These are phyloP conservation scores for Volucella inflata DNA, from an alignment of 2,888 invertebrate species.

Conservation along the genomic window DNA sequence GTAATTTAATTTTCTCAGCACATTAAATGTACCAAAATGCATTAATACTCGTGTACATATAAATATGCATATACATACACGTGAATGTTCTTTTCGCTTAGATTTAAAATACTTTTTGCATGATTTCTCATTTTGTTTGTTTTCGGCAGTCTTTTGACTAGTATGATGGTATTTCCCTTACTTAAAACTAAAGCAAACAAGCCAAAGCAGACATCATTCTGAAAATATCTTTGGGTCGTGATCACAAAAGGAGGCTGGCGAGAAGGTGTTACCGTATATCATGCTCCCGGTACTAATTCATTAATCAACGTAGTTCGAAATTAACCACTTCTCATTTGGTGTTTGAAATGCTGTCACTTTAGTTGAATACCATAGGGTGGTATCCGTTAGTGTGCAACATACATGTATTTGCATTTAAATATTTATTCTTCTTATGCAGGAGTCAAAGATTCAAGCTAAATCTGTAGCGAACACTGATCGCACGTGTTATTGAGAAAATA, in stretches of 20 bases:
- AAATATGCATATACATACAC: too few species aligned
- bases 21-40: too few species aligned
- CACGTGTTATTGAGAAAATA: too few species aligned
- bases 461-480: too few species aligned
- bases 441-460: too few species aligned
- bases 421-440: too few species aligned
- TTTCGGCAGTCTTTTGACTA: neutral
- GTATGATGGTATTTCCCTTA: constrained; percentile 35
- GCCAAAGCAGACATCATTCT: constrained; percentile 58
- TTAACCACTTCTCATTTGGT: constrained; percentile 32
- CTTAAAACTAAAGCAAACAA: constrained; percentile 38
- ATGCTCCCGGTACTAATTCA: constrained; percentile 61
- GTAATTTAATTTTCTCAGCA: constrained; percentile 6
- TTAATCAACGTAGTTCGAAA: constrained; percentile 54
- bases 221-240: constrained; percentile 17
- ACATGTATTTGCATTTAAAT: too few species aligned
- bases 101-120: too few species aligned
- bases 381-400: too few species aligned
- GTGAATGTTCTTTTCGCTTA: too few species aligned
- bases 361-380: too few species aligned
- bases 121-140: constrained; percentile 16
- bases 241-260: constrained; percentile 45
- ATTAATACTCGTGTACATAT: too few species aligned
- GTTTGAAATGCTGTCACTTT: constrained; percentile 56
- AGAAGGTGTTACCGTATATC: constrained; percentile 59